Conservation (phyloP, 2,113 vertebrate genomes). For the Chunga burmeisteri region DNA sequence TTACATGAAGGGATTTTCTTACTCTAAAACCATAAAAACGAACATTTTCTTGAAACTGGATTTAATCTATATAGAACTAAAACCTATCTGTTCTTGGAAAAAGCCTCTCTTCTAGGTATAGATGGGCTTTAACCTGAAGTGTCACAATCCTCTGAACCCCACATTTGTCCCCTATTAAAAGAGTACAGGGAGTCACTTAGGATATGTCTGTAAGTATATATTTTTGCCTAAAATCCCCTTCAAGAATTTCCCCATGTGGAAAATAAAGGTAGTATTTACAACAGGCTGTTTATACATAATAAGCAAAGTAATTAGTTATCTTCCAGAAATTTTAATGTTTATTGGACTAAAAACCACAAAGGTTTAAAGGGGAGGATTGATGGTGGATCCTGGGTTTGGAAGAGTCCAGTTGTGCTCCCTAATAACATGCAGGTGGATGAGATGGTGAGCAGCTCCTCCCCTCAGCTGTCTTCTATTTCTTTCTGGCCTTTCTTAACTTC, state of each 20-base stretch:
- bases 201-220: not conserved
- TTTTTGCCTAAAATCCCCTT: not conserved
- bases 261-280: not conserved
- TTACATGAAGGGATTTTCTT: not conserved
- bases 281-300: not conserved
- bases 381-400: not conserved
- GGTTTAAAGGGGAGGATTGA: not conserved
- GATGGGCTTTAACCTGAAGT: not conserved
- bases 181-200: not conserved
- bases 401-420: not conserved
- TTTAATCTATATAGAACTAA: not conserved
- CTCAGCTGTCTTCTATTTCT: not conserved
- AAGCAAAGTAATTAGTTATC: not conserved
- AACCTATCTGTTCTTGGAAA: accelerated
- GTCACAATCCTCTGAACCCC: not conserved
- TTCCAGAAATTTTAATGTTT: not conserved
- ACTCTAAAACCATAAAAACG: not conserved
- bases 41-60: not conserved
- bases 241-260: not conserved
- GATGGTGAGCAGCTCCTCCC: not conserved
- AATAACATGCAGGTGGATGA: accelerated
- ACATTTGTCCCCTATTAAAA: not conserved
- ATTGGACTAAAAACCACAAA: not conserved
- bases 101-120: not conserved
- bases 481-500: not conserved